Conservation (phyloP, 2,113 vertebrate genomes). For the Peromyscus polionotus region DNA sequence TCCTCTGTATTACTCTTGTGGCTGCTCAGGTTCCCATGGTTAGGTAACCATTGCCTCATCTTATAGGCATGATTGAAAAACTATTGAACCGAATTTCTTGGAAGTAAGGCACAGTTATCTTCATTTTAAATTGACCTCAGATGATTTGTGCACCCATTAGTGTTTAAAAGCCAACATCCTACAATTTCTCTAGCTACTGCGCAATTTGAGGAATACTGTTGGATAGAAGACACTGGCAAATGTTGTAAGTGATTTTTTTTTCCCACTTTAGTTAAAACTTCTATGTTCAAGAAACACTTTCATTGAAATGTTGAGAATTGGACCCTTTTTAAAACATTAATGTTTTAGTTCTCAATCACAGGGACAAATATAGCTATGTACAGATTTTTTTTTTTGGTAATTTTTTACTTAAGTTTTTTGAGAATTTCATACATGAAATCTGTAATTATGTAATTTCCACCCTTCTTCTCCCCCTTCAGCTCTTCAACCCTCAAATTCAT, state of each 20-base stretch:
- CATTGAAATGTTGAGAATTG: not conserved
- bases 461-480: not conserved
- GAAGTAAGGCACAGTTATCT: not conserved
- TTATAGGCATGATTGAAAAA: not conserved
- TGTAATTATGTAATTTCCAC: not conserved
- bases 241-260: not conserved
- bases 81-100: not conserved
- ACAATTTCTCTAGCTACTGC: not conserved
- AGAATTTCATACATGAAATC: not conserved
- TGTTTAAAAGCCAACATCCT: not conserved
- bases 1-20: not conserved
- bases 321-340: not conserved
- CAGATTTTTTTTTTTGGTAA: not conserved
- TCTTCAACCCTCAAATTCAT: not conserved
- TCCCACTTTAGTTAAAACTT: not conserved
- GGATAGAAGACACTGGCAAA: not conserved
- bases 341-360: not conserved
- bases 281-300: not conserved
- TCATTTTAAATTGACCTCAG: not conserved
- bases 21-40: accelerated
- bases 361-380: accelerated
- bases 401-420: not conserved
- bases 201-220: not conserved
- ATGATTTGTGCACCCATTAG: not conserved
- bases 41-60: not conserved